Conservation (phyloP, 2,888 invertebrate genomes). For the Drosophila melanocephala region DNA sequence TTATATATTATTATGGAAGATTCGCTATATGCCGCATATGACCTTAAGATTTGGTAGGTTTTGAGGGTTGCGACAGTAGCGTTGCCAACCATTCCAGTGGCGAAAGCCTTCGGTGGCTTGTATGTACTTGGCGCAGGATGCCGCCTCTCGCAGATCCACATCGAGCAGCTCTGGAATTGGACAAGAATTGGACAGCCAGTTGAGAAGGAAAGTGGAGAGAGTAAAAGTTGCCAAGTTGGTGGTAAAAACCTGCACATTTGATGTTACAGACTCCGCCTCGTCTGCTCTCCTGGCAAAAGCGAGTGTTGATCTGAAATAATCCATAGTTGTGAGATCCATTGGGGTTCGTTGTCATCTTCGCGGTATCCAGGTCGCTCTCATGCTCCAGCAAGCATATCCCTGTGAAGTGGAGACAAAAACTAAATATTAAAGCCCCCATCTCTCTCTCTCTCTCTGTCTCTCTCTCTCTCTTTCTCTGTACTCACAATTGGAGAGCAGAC, state of each 20-base stretch:
- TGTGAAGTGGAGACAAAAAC: constrained; percentile 24
- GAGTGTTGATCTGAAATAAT: constrained; percentile 89
- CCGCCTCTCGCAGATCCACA: constrained; percentile 88
- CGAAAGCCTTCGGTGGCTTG: constrained; percentile 88
- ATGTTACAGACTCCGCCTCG: constrained; percentile 89
- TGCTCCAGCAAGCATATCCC: constrained; percentile 86
- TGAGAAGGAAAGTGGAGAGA: background rate
- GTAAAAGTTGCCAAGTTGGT: constrained; percentile 4
- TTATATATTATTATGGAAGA: background rate
- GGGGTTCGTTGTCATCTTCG: constrained; percentile 87
- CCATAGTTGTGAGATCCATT: constrained; percentile 88
- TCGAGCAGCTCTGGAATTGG: constrained; percentile 88
- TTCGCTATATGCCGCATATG: constrained; percentile 62
- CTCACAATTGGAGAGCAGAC: constrained; percentile 82
- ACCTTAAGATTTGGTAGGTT: constrained; percentile 79
- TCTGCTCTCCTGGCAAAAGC: constrained; percentile 87
- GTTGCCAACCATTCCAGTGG: constrained; percentile 82
- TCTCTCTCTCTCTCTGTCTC: background rate
- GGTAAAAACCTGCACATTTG: constrained; percentile 88
- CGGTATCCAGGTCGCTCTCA: constrained; percentile 88
- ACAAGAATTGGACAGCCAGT: background rate
- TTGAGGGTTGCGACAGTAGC: constrained; percentile 67
- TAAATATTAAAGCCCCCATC: background rate
- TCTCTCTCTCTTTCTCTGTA: background rate
- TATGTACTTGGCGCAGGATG: constrained; percentile 88